Evolutionary conservation across 1,140 invertebrate genomes (phyloP).

Genomic region (Archegozetes longisetosus): DNA sequence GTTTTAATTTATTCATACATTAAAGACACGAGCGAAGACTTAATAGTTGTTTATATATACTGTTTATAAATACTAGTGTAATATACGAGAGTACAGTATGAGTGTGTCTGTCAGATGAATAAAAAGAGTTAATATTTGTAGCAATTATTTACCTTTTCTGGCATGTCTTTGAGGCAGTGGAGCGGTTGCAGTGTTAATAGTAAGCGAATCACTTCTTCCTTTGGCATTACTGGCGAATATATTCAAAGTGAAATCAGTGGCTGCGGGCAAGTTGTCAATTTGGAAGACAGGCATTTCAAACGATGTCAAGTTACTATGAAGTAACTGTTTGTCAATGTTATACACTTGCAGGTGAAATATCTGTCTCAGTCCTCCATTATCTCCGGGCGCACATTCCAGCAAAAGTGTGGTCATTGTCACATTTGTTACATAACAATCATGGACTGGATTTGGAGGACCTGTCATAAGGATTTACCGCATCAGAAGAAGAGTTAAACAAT

Average conservation of each 20-base stretch:
- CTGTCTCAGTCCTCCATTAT: slow-evolving; percentile 62
- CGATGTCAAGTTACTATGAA: slow-evolving; percentile 22
- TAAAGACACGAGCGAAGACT: too few species aligned
- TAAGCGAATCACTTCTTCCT: slow-evolving; percentile 18
- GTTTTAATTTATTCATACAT: too few species aligned
- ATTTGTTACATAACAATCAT: slow-evolving; percentile 8
- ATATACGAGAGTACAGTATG: too few species aligned
- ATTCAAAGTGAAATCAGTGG: slow-evolving; percentile 21
- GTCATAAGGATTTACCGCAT: neutral
- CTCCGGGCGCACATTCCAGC: slow-evolving; percentile 44
- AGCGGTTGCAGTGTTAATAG: slow-evolving; percentile 17
- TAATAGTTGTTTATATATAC: too few species aligned
- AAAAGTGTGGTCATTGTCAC: slow-evolving; percentile 9
- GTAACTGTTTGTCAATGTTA: slow-evolving; percentile 29
- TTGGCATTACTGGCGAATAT: slow-evolving; percentile 22
- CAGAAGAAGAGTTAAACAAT: too few species aligned
- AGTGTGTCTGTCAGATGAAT: too few species aligned
- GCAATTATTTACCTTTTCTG: slow-evolving; percentile 6
- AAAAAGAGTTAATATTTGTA: neutral
- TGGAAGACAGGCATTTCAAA: slow-evolving; percentile 20
- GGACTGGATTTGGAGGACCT: slow-evolving; percentile 12
- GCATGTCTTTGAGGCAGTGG: slow-evolving; percentile 7
- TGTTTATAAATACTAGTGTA: too few species aligned
- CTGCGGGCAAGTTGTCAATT: slow-evolving; percentile 20
- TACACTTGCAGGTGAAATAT: slow-evolving; percentile 64